Evolutionary conservation across 2,888 invertebrate genomes (phyloP), one percentile per base, ranked within the genome.

Genomic region (Lissocephala sabroskyi): DNA sequence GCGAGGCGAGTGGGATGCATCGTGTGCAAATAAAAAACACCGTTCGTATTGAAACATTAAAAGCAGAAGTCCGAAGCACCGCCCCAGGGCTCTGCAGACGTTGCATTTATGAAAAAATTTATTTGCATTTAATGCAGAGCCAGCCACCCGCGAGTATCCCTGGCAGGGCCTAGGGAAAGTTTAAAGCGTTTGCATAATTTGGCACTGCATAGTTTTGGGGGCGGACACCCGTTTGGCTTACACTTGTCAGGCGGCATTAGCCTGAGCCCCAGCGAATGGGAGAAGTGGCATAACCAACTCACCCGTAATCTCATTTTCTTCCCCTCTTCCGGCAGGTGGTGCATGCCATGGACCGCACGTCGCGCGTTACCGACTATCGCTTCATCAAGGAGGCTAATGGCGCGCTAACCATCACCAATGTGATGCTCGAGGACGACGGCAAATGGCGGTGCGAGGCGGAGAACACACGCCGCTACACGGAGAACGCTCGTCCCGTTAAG

Each of bases 361-460:
- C 78, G 39, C 76, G 85, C 44, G 80, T 82, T 52, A 84, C 83
- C 40, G 85, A 85, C 71, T 84, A 82, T 71, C 84, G 85, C 60
- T 85, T 85, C 60, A 82, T 85, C 44, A 83, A 82, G 57, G 85
- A 85, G 62, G 73, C 82, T 49, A 80, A 83, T 66, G 85, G 85
- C 16, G 84, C 82, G 35, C 68, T 85, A 52, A 84, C 84, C 61
- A 85, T 85, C 44, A 83, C 81, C 51, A 85, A 85, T 62, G 85
- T 84, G n/a, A 85, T 85, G 85, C 76, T 85, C 9, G 90, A 91
- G 79, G 91, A 91, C 73, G 89, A 90, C 68, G 92, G 92, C n/a
- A 86, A 88, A 65, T 92, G 92, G 89, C 88, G 87, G 63, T 93
- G 92, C 78, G 89, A 89, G 62, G 88, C 91, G 4, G 89, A 89